Conservation (phyloP, 2,113 vertebrate genomes). For the Alexandromys fortis region DNA sequence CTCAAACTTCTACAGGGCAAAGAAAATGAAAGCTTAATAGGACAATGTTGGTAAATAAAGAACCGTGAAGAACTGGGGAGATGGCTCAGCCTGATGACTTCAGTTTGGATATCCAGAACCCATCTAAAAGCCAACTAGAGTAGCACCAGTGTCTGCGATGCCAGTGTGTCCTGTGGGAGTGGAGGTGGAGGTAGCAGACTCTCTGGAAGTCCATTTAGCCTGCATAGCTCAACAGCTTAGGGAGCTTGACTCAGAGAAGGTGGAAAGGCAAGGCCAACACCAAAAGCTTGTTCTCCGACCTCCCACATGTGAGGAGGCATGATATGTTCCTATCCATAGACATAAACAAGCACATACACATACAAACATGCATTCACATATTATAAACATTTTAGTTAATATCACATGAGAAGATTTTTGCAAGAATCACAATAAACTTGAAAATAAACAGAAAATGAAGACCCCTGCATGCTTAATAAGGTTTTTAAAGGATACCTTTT, state of each 20-base stretch:
- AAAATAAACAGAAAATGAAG: not conserved
- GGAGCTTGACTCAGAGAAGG: not conserved
- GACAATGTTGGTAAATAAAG: not conserved
- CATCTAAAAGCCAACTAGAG: not conserved
- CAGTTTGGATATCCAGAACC: not conserved
- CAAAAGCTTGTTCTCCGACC: not conserved
- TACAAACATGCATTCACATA: not conserved
- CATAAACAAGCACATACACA: not conserved
- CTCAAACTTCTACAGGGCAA: not conserved
- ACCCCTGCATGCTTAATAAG: not conserved
- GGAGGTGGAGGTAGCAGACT: not conserved
- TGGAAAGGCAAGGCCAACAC: not conserved
- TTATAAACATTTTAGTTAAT: not conserved
- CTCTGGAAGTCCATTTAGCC: not conserved
- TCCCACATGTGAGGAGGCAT: not conserved
- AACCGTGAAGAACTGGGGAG: not conserved
- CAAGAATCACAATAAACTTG: slow-evolving; percentile 17
- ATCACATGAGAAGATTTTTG: not conserved
- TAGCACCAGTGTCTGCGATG: not conserved
- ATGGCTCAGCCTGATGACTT: not conserved
- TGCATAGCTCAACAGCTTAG: not conserved
- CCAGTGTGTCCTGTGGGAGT: no score
- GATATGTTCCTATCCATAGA: not conserved
- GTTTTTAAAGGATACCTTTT: not conserved
- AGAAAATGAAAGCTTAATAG: slow-evolving; percentile 3